A percentile compares a stretch with the other conserved stretches of the same genome.
Evolutionary conservation across 2,888 invertebrate species (phyloP).

Genomic region (Drosophila pseudotalamancana): DNA sequence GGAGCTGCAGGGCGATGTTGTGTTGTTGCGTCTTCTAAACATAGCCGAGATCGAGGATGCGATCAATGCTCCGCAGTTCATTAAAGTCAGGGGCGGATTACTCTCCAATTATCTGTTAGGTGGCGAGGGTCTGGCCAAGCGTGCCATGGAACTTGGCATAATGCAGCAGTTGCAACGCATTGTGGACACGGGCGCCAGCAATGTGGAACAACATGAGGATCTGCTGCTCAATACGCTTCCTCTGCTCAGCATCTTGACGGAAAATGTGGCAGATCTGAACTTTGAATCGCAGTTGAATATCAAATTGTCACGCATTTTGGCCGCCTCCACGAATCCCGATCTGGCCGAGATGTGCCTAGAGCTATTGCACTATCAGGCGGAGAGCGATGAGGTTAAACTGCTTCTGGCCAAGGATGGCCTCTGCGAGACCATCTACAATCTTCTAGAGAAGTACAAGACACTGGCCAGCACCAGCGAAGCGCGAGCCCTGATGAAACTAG

Average conservation of each 20-base stretch:
- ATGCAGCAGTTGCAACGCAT: slow-evolving; percentile 86
- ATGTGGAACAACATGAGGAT: slow-evolving; percentile 86
- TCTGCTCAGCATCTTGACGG: slow-evolving; percentile 87
- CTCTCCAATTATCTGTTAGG: slow-evolving; percentile 92
- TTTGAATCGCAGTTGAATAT: slow-evolving; percentile 86
- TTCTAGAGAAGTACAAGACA: slow-evolving; percentile 89
- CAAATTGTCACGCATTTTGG: slow-evolving; percentile 87
- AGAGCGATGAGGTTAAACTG: slow-evolving; percentile 91
- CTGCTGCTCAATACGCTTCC: slow-evolving; percentile 86
- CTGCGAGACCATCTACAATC: slow-evolving; percentile 90
- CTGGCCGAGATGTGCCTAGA: slow-evolving; percentile 91
- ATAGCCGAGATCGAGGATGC: slow-evolving; percentile 73
- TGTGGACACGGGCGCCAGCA: slow-evolving; percentile 84
- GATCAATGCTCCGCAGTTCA: slow-evolving; percentile 85
- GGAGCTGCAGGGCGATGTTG: slow-evolving; percentile 85
- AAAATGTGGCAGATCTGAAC: slow-evolving; percentile 87
- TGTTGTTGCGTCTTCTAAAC: slow-evolving; percentile 84
- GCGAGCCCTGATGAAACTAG: slow-evolving; percentile 90
- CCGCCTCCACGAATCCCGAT: slow-evolving; percentile 88
- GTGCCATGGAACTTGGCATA: slow-evolving; percentile 86
- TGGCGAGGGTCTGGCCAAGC: slow-evolving; percentile 88
- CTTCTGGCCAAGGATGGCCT: slow-evolving; percentile 90
- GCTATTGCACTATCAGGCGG: slow-evolving; percentile 90
- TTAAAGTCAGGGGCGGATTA: slow-evolving; percentile 90
- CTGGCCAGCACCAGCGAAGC: slow-evolving; percentile 88